These are phyloP conservation scores for Hyla sarda DNA, from an alignment of 2,113 vertebrate genomes.

Conservation along the genomic window DNA sequence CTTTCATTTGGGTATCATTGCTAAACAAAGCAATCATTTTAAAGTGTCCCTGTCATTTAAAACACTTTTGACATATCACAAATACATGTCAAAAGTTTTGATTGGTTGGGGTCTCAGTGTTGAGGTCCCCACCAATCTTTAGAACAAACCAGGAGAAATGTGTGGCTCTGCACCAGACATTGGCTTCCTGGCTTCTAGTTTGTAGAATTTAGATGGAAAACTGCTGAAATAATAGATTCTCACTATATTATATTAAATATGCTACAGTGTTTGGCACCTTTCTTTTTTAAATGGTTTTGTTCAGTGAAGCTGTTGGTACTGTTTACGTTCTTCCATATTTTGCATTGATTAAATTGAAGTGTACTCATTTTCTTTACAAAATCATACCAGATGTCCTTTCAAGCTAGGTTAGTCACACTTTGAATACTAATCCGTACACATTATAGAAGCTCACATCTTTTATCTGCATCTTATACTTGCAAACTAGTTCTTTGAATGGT, in stretches of 20 bases:
- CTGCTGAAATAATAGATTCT: no score
- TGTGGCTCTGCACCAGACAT: no score
- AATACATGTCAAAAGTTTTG: no score
- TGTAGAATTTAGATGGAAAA: no score
- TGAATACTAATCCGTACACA: background rate
- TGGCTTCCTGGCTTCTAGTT: no score
- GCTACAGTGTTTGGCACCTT: background rate
- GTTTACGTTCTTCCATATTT: background rate
- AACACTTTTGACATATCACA: no score
- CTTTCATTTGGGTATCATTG: no score
- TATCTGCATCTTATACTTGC: background rate
- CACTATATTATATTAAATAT: background rate
- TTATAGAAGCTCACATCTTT: background rate
- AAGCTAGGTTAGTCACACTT: background rate
- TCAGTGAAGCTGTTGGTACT: background rate
- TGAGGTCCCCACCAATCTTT: no score
- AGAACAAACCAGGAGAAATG: no score
- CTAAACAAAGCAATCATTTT: no score
- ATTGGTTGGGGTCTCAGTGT: no score
- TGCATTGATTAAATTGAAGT: background rate
- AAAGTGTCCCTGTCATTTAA: no score
- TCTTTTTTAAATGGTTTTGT: background rate
- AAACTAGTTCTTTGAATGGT: background rate
- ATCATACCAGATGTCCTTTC: constrained; percentile 6
- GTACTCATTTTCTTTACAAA: background rate